Evolutionary conservation across 2,113 vertebrate genomes (phyloP).

Genomic region (Heterotilapia buettikoferi): DNA sequence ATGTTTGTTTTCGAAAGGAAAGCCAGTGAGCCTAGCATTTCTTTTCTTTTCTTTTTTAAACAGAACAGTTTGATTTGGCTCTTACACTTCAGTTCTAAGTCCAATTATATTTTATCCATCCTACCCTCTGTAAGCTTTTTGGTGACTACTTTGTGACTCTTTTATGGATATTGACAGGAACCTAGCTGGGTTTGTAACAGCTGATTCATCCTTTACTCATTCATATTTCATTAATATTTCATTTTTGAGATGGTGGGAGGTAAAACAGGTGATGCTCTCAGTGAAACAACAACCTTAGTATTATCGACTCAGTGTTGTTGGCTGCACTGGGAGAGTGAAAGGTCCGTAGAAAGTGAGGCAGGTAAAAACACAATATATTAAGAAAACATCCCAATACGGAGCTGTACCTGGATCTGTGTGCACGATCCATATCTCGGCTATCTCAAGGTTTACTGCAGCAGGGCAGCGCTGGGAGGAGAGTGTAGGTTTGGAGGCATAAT

Average conservation of each 20-base stretch:
- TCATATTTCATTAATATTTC: not conserved
- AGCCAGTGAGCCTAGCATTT: not conserved
- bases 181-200: not conserved
- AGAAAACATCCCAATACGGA: constrained; percentile 12
- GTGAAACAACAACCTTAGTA: not conserved
- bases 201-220: not conserved
- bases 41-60: not conserved
- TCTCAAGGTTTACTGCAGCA: constrained; percentile 8
- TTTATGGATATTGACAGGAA: not conserved
- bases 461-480: not conserved
- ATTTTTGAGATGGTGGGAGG: not conserved
- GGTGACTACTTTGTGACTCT: not conserved
- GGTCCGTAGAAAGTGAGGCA: not conserved
- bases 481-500: not conserved
- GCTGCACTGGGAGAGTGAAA: not conserved
- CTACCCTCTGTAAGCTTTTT: not conserved
- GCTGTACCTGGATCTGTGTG: not conserved
- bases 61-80: not conserved
- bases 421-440: constrained; percentile 3
- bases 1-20: not conserved
- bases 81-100: not conserved
- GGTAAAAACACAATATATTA: not conserved
- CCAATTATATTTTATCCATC: not conserved
- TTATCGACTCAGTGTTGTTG: not conserved
- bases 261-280: not conserved